A percentile compares a stretch with the other conserved stretches of the same genome.
phyloP scores from a whole-genome alignment of 2,888 invertebrate genomes.

The Dinocampus coccinellae region DNA sequence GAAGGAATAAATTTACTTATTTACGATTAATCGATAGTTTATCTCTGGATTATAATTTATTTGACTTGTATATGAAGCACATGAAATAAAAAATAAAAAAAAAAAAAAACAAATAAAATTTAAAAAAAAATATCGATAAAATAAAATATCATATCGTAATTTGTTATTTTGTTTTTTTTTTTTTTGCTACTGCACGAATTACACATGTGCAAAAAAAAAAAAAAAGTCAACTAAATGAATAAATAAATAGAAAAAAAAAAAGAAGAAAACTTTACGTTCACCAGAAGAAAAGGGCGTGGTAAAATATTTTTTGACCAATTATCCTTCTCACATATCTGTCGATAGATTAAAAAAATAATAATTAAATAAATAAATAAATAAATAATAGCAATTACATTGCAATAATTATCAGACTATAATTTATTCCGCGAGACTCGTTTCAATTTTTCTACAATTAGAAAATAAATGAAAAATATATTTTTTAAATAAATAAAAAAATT shows the following conservation, averaged over 20 bases:
- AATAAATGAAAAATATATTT: not conserved
- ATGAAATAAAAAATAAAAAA: too few species aligned
- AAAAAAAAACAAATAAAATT: too few species aligned
- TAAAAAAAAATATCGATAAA: too few species aligned
- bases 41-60: constrained; percentile 36
- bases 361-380: not conserved
- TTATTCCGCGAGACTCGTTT: too few species aligned
- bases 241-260: too few species aligned
- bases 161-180: too few species aligned
- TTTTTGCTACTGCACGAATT: constrained; percentile 48
- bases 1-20: constrained; percentile 63
- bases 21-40: constrained; percentile 63
- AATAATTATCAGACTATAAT: constrained; percentile 24
- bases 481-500: not conserved
- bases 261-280: too few species aligned
- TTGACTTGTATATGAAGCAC: not conserved
- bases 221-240: too few species aligned
- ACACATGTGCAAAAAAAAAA: constrained; percentile 17
- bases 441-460: not conserved
- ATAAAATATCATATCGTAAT: too few species aligned
- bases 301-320: constrained; percentile 56
- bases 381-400: constrained; percentile 7
- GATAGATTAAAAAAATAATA: not conserved
- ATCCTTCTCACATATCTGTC: constrained; percentile 30
- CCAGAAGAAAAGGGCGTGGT: constrained; percentile 57